These are phyloP conservation scores for Brenthis ino DNA, from an alignment of 2,888 invertebrate genomes.

Conservation along the genomic window DNA sequence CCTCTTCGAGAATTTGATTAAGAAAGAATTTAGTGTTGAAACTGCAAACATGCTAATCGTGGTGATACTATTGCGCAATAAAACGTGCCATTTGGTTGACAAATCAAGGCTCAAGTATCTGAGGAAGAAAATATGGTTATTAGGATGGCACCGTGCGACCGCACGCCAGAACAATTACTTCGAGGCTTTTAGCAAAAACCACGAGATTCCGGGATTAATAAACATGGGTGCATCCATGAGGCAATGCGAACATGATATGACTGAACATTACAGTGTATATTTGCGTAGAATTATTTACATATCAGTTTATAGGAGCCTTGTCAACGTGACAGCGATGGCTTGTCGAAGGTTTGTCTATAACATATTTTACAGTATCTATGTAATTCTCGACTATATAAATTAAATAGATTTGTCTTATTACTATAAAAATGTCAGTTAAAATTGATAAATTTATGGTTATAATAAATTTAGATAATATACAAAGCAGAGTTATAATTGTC, in stretches of 20 bases:
- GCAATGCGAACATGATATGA: slow-evolving; percentile 34
- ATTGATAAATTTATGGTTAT: slow-evolving; percentile 1
- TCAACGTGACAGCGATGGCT: slow-evolving; percentile 12
- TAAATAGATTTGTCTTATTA: neutral
- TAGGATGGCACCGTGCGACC: slow-evolving; percentile 70
- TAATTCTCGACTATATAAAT: slow-evolving; percentile 1
- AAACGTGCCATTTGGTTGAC: slow-evolving; percentile 50
- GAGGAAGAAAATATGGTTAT: slow-evolving; percentile 66
- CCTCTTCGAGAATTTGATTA: slow-evolving; percentile 41
- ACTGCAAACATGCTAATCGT: slow-evolving; percentile 45
- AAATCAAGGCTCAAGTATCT: slow-evolving; percentile 65
- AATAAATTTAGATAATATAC: slow-evolving; percentile 5
- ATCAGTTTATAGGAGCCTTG: slow-evolving; percentile 32
- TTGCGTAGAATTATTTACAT: slow-evolving; percentile 33
- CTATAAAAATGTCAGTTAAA: slow-evolving; percentile 13
- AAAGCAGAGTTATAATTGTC: slow-evolving; percentile 1
- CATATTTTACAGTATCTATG: slow-evolving; percentile 1
- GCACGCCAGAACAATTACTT: slow-evolving; percentile 74
- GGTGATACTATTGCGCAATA: slow-evolving; percentile 43
- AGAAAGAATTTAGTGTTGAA: slow-evolving; percentile 46
- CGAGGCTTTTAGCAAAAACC: slow-evolving; percentile 65
- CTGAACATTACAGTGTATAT: slow-evolving; percentile 18
- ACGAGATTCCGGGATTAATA: slow-evolving; percentile 45
- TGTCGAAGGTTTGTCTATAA: slow-evolving; percentile 18
- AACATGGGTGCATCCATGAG: slow-evolving; percentile 28